phyloP scores from a whole-genome alignment of 2,113 vertebrate species.

The rabbit (Oryctolagus cuniculus) region DNA sequence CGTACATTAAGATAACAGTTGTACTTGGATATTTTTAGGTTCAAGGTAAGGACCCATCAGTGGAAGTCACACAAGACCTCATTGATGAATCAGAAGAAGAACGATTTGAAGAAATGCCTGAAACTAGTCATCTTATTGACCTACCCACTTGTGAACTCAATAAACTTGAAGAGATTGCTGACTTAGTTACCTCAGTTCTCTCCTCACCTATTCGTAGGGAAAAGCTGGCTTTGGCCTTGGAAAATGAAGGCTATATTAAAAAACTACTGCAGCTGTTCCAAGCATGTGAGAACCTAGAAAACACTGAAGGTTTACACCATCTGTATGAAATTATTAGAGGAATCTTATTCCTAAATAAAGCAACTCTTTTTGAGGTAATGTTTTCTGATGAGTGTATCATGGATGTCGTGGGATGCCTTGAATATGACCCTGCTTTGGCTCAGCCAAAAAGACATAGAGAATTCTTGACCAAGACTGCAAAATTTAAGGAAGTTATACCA shows the following conservation, averaged over 20 bases:
- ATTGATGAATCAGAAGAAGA: constrained; percentile 99
- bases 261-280: constrained; percentile 98
- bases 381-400: constrained; percentile 99
- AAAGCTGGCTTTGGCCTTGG: constrained; percentile 96
- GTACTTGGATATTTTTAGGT: constrained; percentile 88
- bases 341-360: constrained; percentile 99
- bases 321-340: constrained; percentile 98
- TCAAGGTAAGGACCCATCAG: constrained; percentile 98
- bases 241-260: constrained; percentile 98
- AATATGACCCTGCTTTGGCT: constrained; percentile 97
- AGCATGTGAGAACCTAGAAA: constrained; percentile 97
- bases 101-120: constrained; percentile 97
- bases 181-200: constrained; percentile 98
- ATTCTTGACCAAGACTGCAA: constrained; percentile 99
- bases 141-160: constrained; percentile 96
- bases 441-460: constrained; percentile 98
- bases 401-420: constrained; percentile 99
- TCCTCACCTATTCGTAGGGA: constrained; percentile 98
- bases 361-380: constrained; percentile 99
- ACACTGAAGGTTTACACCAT: constrained; percentile 97
- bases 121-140: constrained; percentile 96
- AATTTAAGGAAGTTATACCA: constrained; percentile 99
- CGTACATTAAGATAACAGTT: constrained; percentile 73
- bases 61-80: constrained; percentile 99
- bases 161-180: constrained; percentile 98